Evolutionary conservation across 2,113 vertebrate genomes (phyloP).

Genomic region (Microtus ochrogaster): DNA sequence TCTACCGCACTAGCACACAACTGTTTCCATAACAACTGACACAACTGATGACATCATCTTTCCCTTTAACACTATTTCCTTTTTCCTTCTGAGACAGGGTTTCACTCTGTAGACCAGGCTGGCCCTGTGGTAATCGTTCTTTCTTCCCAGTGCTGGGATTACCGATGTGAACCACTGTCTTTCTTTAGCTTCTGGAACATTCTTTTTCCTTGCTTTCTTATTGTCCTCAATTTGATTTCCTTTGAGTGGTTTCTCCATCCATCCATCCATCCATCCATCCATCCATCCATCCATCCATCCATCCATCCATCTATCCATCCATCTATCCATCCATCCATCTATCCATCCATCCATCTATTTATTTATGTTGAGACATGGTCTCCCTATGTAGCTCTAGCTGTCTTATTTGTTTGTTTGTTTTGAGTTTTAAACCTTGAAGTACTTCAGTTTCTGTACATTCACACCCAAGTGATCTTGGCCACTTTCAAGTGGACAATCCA

Average conservation of each 20-base stretch:
- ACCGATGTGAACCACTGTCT: not conserved
- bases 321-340: too few relatives aligned
- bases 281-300: too few relatives aligned
- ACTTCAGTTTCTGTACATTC: not conserved
- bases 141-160: not conserved
- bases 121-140: not conserved
- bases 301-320: too few relatives aligned
- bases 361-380: not conserved
- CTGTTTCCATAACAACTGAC: not conserved
- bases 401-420: not conserved
- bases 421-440: not conserved
- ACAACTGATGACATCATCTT: not conserved
- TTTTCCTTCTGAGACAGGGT: not conserved
- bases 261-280: too few relatives aligned
- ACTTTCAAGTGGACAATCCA: not conserved
- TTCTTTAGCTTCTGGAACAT: not conserved
- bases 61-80: not conserved
- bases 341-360: not conserved
- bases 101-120: not conserved
- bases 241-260: not conserved
- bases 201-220: not conserved
- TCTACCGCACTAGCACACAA: not conserved
- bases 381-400: not conserved
- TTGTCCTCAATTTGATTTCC: not conserved
- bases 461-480: not conserved